phyloP scores from a whole-genome alignment of 2,888 invertebrate genomes.

The Lycocerus yunnanus region DNA sequence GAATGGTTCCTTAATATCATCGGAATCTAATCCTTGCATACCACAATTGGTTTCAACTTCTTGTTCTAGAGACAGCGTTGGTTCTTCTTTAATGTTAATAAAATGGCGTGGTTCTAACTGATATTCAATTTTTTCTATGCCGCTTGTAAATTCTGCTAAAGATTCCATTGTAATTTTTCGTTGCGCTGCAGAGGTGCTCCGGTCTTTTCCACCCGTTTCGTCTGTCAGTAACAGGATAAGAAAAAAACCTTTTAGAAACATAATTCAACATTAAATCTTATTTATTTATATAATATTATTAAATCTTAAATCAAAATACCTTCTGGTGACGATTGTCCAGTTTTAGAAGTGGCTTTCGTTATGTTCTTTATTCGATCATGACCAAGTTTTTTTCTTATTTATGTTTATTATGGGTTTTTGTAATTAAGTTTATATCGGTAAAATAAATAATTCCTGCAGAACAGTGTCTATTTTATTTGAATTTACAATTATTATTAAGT shows the following conservation, averaged over 20 bases:
- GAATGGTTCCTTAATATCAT: not conserved
- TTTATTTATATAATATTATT: too few relatives aligned
- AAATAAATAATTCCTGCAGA: too few relatives aligned
- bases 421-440: too few relatives aligned
- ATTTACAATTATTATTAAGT: too few relatives aligned
- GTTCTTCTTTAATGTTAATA: not conserved
- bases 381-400: too few relatives aligned
- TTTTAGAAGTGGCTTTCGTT: not conserved
- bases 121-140: not conserved
- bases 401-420: too few relatives aligned
- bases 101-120: not conserved
- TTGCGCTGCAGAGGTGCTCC: not conserved
- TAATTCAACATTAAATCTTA: not conserved
- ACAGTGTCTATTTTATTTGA: too few relatives aligned
- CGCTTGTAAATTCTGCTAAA: too few relatives aligned
- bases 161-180: not conserved
- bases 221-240: not conserved
- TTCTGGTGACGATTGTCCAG: not conserved
- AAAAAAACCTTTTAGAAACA: not conserved
- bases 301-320: too few relatives aligned
- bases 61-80: not conserved
- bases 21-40: not conserved
- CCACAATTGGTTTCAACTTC: not conserved
- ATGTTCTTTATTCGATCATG: too few relatives aligned
- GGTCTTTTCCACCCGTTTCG: not conserved